These are phyloP conservation scores for Corythoichthys haematopterus DNA, from an alignment of 2,113 vertebrate species.

Conservation along the genomic window DNA sequence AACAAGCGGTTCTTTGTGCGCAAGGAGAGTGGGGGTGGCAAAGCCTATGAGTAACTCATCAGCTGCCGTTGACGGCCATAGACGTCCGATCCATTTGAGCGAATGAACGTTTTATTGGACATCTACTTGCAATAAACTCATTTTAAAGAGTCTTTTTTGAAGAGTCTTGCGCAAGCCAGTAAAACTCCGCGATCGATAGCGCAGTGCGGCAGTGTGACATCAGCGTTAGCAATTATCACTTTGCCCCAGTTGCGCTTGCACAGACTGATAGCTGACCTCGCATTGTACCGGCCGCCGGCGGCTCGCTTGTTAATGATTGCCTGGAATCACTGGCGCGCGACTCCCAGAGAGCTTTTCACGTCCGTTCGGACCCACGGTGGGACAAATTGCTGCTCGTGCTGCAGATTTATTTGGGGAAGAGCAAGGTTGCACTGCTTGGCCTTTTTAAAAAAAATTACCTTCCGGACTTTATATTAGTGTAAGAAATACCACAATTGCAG, in stretches of 20 bases:
- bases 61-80: too few species aligned
- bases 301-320: slow-evolving; percentile 46
- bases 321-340: slow-evolving; percentile 1
- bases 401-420: slow-evolving; percentile 19
- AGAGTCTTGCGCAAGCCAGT: neutral
- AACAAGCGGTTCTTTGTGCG: slow-evolving; percentile 30
- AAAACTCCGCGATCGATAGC: slow-evolving; percentile 8
- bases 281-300: slow-evolving; percentile 21
- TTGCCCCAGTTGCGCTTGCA: neutral
- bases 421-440: neutral
- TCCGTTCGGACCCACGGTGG: slow-evolving; percentile 21
- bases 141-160: too few species aligned
- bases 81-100: too few species aligned
- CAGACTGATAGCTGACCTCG: slow-evolving; percentile 28
- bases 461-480: neutral
- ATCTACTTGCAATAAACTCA: too few species aligned
- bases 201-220: slow-evolving; percentile 2
- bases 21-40: neutral
- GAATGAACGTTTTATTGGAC: too few species aligned
- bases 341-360: slow-evolving; percentile 27
- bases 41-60: neutral
- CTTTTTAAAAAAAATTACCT: neutral
- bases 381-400: slow-evolving; percentile 27
- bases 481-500: neutral
- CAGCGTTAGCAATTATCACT: neutral